Conservation (phyloP, 2,797 vertebrate genomes). For the Gymnothorax javanicus region DNA sequence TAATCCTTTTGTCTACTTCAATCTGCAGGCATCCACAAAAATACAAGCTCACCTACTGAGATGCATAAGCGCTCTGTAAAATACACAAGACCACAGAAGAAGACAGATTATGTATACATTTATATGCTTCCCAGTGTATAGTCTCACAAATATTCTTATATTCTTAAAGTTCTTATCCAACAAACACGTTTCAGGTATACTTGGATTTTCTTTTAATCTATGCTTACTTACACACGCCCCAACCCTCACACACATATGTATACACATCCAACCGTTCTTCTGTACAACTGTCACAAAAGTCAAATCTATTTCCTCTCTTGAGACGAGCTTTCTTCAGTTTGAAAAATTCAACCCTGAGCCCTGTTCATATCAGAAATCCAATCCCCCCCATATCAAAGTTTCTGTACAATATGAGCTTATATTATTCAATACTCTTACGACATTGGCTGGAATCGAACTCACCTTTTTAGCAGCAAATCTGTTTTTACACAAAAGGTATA, state of each 20-base stretch:
- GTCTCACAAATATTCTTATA: not conserved
- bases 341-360: constrained; percentile 68
- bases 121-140: not conserved
- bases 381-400: no score
- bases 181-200: not conserved
- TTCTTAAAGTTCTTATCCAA: not conserved
- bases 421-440: constrained; percentile 49
- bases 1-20: not conserved
- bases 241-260: not conserved
- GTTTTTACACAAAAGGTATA: not conserved
- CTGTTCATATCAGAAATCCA: constrained; percentile 63
- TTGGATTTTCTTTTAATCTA: not conserved
- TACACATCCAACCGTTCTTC: constrained; percentile 70
- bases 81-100: not conserved
- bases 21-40: not conserved
- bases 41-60: not conserved
- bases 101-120: not conserved
- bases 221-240: not conserved
- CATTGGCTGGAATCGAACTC: not conserved
- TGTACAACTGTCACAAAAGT: constrained; percentile 68
- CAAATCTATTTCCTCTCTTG: constrained; percentile 81
- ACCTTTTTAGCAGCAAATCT: no score
- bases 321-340: constrained; percentile 75
- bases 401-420: constrained; percentile 52
- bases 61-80: not conserved